A percentile compares a stretch with the other conserved stretches of the same genome.
Evolutionary conservation across 2,888 invertebrate species (phyloP).

Genomic region (Mechanitis mazaeus): DNA sequence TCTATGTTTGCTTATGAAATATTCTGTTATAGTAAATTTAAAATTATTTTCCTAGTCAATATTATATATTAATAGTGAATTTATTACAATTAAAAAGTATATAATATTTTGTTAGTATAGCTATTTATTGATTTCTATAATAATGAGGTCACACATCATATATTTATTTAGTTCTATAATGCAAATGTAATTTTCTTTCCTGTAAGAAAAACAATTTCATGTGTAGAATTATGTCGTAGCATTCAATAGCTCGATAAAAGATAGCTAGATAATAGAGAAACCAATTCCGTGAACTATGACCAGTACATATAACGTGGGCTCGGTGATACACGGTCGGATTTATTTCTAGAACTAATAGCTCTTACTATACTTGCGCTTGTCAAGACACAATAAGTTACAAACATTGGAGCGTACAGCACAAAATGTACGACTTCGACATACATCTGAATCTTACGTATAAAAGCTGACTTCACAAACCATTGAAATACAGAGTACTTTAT

Average conservation of each 20-base stretch:
- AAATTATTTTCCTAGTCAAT: background rate
- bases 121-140: too few relatives aligned
- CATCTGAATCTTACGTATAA: background rate
- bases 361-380: constrained; percentile 16
- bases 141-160: too few relatives aligned
- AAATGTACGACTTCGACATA: background rate
- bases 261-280: background rate
- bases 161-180: too few relatives aligned
- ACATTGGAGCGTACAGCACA: constrained; percentile 3
- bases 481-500: background rate
- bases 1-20: too few relatives aligned
- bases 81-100: too few relatives aligned
- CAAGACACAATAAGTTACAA: constrained; percentile 24
- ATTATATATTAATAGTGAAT: too few relatives aligned
- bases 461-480: constrained; percentile 4
- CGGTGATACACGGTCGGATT: constrained; percentile 21
- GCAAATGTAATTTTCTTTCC: too few relatives aligned
- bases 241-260: background rate
- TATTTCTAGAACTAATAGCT: constrained; percentile 25
- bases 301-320: constrained; percentile 10
- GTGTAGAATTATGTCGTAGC: constrained; percentile 2
- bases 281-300: background rate
- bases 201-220: background rate
- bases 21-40: too few relatives aligned
- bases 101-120: too few relatives aligned